phyloP scores from a whole-genome alignment of 2,888 invertebrate genomes.

The Eubasilissa splendida region DNA sequence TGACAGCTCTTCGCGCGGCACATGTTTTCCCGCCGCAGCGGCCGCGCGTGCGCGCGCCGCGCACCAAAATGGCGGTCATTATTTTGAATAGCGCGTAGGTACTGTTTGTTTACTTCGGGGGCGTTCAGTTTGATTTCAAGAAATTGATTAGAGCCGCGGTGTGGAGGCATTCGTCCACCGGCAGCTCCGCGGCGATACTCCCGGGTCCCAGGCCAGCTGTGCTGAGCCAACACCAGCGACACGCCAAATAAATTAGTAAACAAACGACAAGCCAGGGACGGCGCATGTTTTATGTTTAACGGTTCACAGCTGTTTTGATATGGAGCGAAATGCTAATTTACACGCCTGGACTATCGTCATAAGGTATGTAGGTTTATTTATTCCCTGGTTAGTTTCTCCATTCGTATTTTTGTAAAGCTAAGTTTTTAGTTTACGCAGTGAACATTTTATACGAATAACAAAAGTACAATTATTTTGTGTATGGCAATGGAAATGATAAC shows the following conservation, averaged over 20 bases:
- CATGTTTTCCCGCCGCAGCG: slow-evolving; percentile 45
- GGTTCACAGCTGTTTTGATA: slow-evolving; percentile 28
- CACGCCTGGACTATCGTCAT: slow-evolving; percentile 8
- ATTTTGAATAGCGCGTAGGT: slow-evolving; percentile 23
- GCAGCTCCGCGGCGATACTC: slow-evolving; percentile 25
- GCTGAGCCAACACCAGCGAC: slow-evolving; percentile 30
- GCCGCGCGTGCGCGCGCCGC: slow-evolving; percentile 34
- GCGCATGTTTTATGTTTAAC: slow-evolving; percentile 39
- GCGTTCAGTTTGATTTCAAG: slow-evolving; percentile 31
- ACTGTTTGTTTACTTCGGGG: slow-evolving; percentile 31
- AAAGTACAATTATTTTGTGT: too few species aligned
- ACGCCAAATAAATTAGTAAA: slow-evolving; percentile 53
- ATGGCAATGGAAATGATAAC: too few species aligned
- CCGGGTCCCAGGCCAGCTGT: background rate
- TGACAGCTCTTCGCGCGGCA: slow-evolving; percentile 38
- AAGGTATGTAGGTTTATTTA: too few species aligned
- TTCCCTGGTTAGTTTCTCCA: too few species aligned
- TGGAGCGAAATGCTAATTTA: slow-evolving; percentile 27
- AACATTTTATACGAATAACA: too few species aligned
- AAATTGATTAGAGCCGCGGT: slow-evolving; percentile 13
- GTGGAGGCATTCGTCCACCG: slow-evolving; percentile 20
- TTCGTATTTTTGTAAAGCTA: too few species aligned
- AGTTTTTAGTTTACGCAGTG: too few species aligned
- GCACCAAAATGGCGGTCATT: slow-evolving; percentile 40
- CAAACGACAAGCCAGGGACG: slow-evolving; percentile 48